phyloP scores from a whole-genome alignment of 23 tunicate species.

The Trididemnum clinides region DNA sequence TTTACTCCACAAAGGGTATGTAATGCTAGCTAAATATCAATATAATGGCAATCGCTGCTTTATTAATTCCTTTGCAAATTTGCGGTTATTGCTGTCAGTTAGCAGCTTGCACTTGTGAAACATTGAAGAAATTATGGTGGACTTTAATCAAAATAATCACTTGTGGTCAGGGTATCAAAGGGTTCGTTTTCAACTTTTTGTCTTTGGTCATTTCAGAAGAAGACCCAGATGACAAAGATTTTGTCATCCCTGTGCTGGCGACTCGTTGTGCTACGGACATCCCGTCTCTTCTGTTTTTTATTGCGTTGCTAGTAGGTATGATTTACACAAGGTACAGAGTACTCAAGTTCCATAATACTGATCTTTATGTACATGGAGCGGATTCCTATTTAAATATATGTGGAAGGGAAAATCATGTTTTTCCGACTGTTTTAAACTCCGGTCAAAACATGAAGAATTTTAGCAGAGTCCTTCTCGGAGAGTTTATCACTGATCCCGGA shows the following conservation, averaged over 20 bases:
- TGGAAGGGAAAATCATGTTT: conserved; percentile 37
- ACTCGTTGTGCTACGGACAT: conserved; percentile 56
- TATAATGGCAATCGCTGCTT: too few species aligned
- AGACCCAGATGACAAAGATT: conserved; percentile 84
- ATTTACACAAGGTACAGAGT: conserved; percentile 62
- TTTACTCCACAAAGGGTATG: too few species aligned
- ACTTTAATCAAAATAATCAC: conserved; percentile 60
- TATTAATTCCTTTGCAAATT: conserved; percentile 39
- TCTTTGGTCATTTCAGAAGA: conserved; percentile 67
- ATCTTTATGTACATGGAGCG: conserved; percentile 60
- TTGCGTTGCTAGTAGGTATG: conserved; percentile 63
- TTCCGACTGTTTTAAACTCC: conserved; percentile 18
- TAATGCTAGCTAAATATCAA: too few species aligned
- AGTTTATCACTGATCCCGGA: conserved; percentile 51
- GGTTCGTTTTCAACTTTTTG: conserved; percentile 40
- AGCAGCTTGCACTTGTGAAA: conserved; percentile 60
- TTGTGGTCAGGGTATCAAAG: conserved; percentile 90
- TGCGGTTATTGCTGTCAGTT: conserved; percentile 72
- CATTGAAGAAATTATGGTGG: conserved; percentile 25
- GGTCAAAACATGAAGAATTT: conserved; percentile 55
- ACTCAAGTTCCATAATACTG: conserved; percentile 59
- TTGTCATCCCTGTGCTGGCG: conserved; percentile 44
- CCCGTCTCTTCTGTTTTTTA: conserved; percentile 50
- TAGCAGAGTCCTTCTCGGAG: conserved; percentile 36
- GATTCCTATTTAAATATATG: conserved; percentile 84